Conservation (phyloP, 2,113 vertebrate species). For the Phylloscopus trochilus region DNA sequence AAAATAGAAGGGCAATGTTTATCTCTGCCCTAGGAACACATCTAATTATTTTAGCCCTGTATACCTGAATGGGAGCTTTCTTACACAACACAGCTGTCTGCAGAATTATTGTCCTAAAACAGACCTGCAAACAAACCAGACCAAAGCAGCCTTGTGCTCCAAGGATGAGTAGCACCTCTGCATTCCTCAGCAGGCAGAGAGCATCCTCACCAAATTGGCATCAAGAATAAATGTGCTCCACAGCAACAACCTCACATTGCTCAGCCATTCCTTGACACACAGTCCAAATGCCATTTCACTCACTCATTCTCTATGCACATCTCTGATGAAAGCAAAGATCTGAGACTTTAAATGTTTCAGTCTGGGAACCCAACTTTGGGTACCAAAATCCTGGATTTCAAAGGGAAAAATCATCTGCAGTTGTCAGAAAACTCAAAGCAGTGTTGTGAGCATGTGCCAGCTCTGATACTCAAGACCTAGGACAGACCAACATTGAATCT, state of each 20-base stretch:
- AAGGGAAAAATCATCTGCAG: neutral
- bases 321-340: neutral
- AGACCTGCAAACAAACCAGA: neutral
- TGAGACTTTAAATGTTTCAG: neutral
- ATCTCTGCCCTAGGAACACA: neutral
- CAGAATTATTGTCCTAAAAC: neutral
- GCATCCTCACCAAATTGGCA: neutral
- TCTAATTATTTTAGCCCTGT: neutral
- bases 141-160: neutral
- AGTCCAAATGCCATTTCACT: neutral
- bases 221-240: neutral
- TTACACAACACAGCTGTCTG: neutral
- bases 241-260: neutral
- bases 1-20: neutral
- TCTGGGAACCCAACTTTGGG: neutral
- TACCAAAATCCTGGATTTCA: neutral
- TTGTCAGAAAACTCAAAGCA: neutral
- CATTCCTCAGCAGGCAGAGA: neutral
- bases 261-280: neutral
- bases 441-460: neutral
- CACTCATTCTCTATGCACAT: neutral
- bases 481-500: neutral
- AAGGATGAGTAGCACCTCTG: neutral
- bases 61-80: neutral
- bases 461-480: neutral